Percentiles rank a stretch among this genome's conserved stretches.
These are phyloP conservation scores for Seladonia tumulorum DNA, from an alignment of 2,888 invertebrate genomes.

Conservation along the genomic window DNA sequence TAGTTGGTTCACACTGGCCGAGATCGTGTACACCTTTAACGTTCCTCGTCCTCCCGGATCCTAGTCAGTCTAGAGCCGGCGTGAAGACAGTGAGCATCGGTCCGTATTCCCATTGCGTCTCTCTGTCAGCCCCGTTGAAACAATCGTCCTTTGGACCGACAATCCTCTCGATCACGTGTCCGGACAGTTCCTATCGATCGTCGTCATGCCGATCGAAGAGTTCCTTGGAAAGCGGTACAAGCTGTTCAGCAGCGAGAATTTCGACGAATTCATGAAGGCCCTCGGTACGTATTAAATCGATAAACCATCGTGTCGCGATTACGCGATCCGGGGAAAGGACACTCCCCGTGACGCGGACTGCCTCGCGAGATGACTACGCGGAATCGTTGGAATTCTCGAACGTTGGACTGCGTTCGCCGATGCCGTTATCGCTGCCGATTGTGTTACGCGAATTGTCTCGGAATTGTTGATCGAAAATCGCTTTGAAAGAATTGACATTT, in stretches of 20 bases:
- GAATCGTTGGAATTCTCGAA: not conserved
- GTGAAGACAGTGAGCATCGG: slow-evolving; percentile 46
- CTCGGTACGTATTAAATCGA: slow-evolving; percentile 87
- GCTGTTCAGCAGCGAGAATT: slow-evolving; percentile 91
- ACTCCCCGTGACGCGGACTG: not conserved
- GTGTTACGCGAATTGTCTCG: too few relatives aligned
- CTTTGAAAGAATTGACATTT: too few relatives aligned
- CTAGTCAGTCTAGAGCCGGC: slow-evolving; percentile 61
- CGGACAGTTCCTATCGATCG: slow-evolving; percentile 47
- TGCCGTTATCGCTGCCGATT: not conserved
- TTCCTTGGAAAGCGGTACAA: slow-evolving; percentile 92
- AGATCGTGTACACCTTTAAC: slow-evolving; percentile 57
- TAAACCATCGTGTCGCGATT: not conserved
- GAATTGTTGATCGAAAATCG: too few relatives aligned
- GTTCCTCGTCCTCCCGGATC: slow-evolving; percentile 54
- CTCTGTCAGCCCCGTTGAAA: not conserved
- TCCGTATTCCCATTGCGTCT: not conserved
- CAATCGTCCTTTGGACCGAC: slow-evolving; percentile 31
- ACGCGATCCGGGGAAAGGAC: not conserved
- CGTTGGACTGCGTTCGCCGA: not conserved
- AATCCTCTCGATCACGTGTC: slow-evolving; percentile 49
- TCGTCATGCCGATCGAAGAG: slow-evolving; percentile 73
- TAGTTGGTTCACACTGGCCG: slow-evolving; percentile 27
- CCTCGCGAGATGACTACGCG: not conserved
- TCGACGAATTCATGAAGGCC: slow-evolving; percentile 95